Percentiles rank a stretch among this genome's conserved stretches.
These are phyloP conservation scores for Chaetura pelagica DNA, from an alignment of 2,113 vertebrate genomes.

Conservation along the genomic window DNA sequence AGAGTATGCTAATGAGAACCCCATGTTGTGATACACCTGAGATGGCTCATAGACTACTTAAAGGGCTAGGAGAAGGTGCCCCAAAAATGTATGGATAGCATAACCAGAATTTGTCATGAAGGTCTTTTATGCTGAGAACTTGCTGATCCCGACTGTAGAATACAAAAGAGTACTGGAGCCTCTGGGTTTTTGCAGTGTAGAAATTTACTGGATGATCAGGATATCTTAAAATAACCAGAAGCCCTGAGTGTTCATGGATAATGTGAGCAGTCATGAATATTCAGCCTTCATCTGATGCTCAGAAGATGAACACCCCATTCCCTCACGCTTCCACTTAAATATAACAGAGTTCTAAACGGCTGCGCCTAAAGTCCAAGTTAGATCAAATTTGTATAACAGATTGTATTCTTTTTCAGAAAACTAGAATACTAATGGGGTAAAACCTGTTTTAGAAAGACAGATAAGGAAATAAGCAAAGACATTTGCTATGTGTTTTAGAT, in stretches of 20 bases:
- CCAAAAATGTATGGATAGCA: neutral
- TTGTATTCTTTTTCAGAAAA: neutral
- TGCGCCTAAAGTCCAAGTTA: neutral
- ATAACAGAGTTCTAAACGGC: neutral
- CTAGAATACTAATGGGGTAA: neutral
- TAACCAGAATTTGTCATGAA: neutral
- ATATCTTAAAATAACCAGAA: neutral
- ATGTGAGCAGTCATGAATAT: neutral
- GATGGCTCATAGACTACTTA: neutral
- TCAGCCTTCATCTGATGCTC: neutral
- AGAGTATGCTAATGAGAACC: neutral
- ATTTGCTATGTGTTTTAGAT: neutral
- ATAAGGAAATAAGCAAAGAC: neutral
- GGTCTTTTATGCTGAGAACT: neutral
- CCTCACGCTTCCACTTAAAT: neutral
- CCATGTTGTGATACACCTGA: neutral
- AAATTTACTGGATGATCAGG: neutral
- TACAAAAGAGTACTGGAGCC: neutral
- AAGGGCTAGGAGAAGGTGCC: neutral
- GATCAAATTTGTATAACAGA: neutral
- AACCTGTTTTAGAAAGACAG: neutral
- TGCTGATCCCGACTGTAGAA: neutral
- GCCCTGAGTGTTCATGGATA: neutral
- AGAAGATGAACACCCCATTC: neutral
- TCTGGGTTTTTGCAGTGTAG: neutral